Percentiles rank a stretch among this genome's conserved stretches.
Evolutionary conservation across 1,140 invertebrate species (phyloP).

Genomic region (Pogonomyrmex californicus): DNA sequence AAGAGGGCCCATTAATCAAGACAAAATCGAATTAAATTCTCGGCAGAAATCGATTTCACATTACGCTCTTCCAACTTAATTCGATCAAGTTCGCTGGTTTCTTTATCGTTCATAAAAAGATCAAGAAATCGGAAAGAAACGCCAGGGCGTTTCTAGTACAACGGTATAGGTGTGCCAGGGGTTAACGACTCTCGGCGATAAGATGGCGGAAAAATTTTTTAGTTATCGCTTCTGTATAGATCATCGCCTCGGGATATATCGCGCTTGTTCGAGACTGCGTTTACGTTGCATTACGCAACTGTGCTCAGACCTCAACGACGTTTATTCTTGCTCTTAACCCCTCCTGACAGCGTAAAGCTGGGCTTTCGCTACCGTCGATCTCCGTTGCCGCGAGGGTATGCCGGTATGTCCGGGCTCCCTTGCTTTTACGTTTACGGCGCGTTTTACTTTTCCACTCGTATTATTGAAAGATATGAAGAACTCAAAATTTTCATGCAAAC

Average conservation of each 20-base stretch:
- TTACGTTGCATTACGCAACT: slow-evolving; percentile 33
- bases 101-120: slow-evolving; percentile 26
- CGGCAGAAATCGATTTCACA: slow-evolving; percentile 1
- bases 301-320: slow-evolving; percentile 46
- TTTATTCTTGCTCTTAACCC: slow-evolving; percentile 53
- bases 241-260: slow-evolving; percentile 73
- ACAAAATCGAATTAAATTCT: background rate
- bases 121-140: background rate
- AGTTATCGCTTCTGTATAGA: slow-evolving; percentile 76
- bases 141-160: background rate
- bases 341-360: slow-evolving; percentile 11
- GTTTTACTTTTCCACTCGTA: background rate
- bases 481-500: slow-evolving; percentile 35
- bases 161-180: slow-evolving; percentile 40
- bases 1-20: background rate
- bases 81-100: background rate
- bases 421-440: slow-evolving; percentile 50
- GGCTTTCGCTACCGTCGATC: slow-evolving; percentile 38
- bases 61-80: slow-evolving; percentile 10
- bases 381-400: slow-evolving; percentile 29
- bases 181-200: slow-evolving; percentile 34
- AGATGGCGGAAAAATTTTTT: slow-evolving; percentile 68
- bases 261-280: slow-evolving; percentile 66
- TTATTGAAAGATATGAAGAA: slow-evolving; percentile 44
- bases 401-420: background rate